Base-by-base conservation (phyloP, 2,888 invertebrate genomes). In the Parnassius apollo region DNA sequence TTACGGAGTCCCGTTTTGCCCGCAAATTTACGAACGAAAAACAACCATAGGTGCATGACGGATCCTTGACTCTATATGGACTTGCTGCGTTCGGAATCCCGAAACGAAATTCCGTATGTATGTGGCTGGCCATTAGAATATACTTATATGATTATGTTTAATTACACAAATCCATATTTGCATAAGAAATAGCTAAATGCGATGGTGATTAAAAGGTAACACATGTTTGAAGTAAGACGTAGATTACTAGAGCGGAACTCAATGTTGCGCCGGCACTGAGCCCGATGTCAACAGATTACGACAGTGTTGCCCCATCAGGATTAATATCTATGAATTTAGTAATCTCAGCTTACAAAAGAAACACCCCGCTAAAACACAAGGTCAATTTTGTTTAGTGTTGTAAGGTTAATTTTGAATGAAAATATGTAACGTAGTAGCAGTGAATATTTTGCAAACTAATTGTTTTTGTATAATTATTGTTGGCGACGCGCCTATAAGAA, bases 321-420 rank as follows among this genome's bases (percentile, higher is more conserved):
- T 86, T 86, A 83, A 84, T 85, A 86, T 85, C 85, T 82, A 74
- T 80, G 69, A 77, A 81, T 81, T 80, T 81, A 78, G 84, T 83
- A 83, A 83, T 80, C 72, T 75, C 63, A 50, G 60, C 66, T 81
- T 80, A 77, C 76, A 77, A 81, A 81, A 83, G 77, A 75, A 74
- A 79, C 76, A 74, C 73, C 72, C 72, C 70, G 72, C 69, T 72
- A 72, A 68, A 66, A 70, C 69, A 68, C 84, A 86, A 88, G 88
- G 88, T 83, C 81, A 71, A 64, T 69, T 73, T 75, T 75, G 69
- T 70, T 69, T 68, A 62, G 50, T 65, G 62, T 58, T 52, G 54
- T 61, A 55, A 54, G 61, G 71, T 73, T 75, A 72, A 75, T 68
- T 73, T 42, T 42, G 11, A 55, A 52, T 62, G 58, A 62, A 58